These are phyloP conservation scores for Sebastes alutus DNA, from an alignment of 2,797 vertebrate species.

Conservation along the genomic window DNA sequence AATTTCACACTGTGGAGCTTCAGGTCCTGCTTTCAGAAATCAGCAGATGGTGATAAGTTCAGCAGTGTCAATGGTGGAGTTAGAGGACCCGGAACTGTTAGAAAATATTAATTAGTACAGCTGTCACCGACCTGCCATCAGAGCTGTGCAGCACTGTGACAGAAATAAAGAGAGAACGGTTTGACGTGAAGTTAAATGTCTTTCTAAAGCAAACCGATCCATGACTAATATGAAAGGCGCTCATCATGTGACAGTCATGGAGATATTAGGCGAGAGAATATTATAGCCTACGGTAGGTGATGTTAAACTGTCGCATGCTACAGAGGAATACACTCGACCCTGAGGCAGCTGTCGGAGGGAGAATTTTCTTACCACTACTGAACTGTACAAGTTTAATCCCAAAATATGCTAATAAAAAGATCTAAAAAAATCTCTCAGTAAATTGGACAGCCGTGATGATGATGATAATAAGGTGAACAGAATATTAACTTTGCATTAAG, in stretches of 20 bases:
- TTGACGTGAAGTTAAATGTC: background rate
- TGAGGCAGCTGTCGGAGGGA: background rate
- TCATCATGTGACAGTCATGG: background rate
- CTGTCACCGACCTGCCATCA: background rate
- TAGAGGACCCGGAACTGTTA: background rate
- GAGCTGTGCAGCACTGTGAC: background rate
- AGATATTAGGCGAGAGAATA: background rate
- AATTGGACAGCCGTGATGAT: background rate
- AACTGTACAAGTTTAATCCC: background rate
- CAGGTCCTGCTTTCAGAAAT: background rate
- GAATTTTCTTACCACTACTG: background rate
- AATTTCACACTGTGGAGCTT: background rate
- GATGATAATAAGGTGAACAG: background rate
- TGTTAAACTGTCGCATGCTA: background rate
- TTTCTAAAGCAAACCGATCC: background rate
- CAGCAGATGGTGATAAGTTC: background rate
- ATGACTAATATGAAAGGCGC: background rate
- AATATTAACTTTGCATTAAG: background rate
- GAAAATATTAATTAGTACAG: background rate
- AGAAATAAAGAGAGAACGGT: background rate
- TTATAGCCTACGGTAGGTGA: background rate
- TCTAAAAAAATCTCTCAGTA: background rate
- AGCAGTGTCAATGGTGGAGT: background rate
- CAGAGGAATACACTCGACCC: background rate
- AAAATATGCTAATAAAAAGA: background rate